phyloP scores from a whole-genome alignment of 2,888 invertebrate genomes.

The Abrostola triplasia region DNA sequence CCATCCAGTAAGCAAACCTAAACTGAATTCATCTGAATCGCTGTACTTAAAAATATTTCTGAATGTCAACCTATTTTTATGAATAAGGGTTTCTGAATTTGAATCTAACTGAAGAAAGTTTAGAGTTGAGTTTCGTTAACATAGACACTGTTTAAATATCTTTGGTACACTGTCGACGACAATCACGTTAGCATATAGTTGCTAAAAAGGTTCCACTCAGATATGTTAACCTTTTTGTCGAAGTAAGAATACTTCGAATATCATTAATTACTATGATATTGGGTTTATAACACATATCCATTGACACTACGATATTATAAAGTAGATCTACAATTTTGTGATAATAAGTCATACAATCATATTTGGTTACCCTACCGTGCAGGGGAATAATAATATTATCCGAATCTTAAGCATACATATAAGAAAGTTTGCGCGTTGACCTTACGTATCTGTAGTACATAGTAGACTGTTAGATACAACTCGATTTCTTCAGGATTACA shows the following conservation, averaged over 20 bases:
- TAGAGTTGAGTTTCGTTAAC: neutral
- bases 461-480: neutral
- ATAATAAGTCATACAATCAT: slow-evolving; percentile 6
- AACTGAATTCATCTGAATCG: too few relatives aligned
- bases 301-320: slow-evolving; percentile 32
- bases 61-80: neutral
- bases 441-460: neutral
- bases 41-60: neutral
- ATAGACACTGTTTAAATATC: slow-evolving; percentile 22
- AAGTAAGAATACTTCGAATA: slow-evolving; percentile 13
- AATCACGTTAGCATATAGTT: slow-evolving; percentile 18
- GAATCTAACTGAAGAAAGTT: neutral
- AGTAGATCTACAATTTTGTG: slow-evolving; percentile 17
- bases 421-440: neutral
- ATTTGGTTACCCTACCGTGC: slow-evolving; percentile 6
- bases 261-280: slow-evolving; percentile 34
- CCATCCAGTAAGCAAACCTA: too few relatives aligned
- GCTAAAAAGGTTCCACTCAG: slow-evolving; percentile 10
- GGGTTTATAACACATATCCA: slow-evolving; percentile 40
- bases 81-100: neutral
- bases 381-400: slow-evolving; percentile 4
- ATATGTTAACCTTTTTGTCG: slow-evolving; percentile 25
- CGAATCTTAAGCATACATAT: neutral
- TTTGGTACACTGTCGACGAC: slow-evolving; percentile 32
- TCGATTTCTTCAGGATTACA: slow-evolving; percentile 9